Evolutionary conservation across 2,888 invertebrate species (phyloP), one percentile per base, ranked within the genome.

Genomic region (Caenorhabditis zanzibari): DNA sequence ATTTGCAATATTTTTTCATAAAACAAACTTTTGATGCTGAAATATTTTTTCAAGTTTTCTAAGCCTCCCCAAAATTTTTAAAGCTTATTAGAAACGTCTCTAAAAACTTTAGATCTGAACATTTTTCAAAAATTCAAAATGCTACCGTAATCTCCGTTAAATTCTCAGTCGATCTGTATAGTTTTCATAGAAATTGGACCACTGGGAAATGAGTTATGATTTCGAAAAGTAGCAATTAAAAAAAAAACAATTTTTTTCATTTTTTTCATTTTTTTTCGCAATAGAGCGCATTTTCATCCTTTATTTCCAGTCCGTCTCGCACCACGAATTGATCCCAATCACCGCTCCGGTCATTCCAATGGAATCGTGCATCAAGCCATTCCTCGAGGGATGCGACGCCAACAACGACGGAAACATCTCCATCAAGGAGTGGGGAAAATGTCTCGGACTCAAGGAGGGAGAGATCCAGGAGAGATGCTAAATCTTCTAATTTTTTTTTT

Each of bases 311-410:
- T 81, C 86, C 86, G 96, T 98, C 58, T 96, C 96, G 32, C 95
- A 96, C 49, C 96, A 97, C 94, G 98, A 98, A 94, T 94, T 98
- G 92, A 97, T 97, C 94, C 97, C 97, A 72, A 96, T 97, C 93
- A 95, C 96, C 83, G 97, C 97, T 68, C 97, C 97, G 2, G 94
- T 98, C 86, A 96, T 97, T 95, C 95, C 97, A 47, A 95, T 98
- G 93, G 98, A 98, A 94, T 97, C 97, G 93, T 98, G 98, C 94
- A 97, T 98, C 93, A 96, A 96, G 83, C 88, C 88, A 56, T 98
- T 98, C 95, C 95, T 98, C 86, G 95, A 97, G 93, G 94, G 94
- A 35, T 98, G 98, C 93, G 98, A 98, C 93, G 94, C 93, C 44
- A 95, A 98, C 93, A 94, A 95, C 92, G 96, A 98, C 93, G 96